phyloP scores from a whole-genome alignment of 2,888 invertebrate species.

The Microctonus brassicae region DNA sequence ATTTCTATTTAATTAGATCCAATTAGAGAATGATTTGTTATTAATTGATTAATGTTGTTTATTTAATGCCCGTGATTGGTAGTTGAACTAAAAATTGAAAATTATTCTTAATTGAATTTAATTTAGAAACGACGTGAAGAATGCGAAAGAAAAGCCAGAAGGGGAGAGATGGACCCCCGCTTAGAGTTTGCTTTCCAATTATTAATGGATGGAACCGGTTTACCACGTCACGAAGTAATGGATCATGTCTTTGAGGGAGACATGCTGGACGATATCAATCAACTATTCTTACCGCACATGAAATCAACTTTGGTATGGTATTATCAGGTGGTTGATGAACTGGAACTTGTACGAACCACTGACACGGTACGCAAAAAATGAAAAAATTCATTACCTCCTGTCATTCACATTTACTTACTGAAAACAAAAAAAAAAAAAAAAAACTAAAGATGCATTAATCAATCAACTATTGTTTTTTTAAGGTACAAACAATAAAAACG shows the following conservation, averaged over 20 bases:
- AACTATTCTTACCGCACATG: conserved; percentile 87
- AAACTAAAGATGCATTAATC: background rate
- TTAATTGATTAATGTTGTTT: background rate
- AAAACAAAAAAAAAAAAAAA: conserved; percentile 6
- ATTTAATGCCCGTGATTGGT: too few relatives aligned
- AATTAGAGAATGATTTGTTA: background rate
- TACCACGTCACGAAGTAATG: conserved; percentile 88
- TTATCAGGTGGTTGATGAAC: conserved; percentile 87
- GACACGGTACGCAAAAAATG: conserved; percentile 61
- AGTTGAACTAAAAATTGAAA: background rate
- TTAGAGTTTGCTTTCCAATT: conserved; percentile 92
- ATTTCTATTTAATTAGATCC: background rate
- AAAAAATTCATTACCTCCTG: background rate
- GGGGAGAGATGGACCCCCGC: conserved; percentile 93
- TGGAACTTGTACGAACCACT: conserved; percentile 69
- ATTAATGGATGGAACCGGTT: conserved; percentile 85
- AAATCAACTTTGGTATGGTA: conserved; percentile 89
- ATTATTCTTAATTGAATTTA: conserved; percentile 12
- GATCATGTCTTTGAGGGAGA: conserved; percentile 92
- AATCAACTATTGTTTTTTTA: background rate
- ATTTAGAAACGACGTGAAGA: conserved; percentile 83
- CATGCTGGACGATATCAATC: conserved; percentile 91
- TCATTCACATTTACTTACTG: background rate
- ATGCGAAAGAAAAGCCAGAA: conserved; percentile 90
- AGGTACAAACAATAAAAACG: conserved; percentile 53